phyloP scores from a whole-genome alignment of 2,797 vertebrate genomes.

The Dromococcyx pavoninus region DNA sequence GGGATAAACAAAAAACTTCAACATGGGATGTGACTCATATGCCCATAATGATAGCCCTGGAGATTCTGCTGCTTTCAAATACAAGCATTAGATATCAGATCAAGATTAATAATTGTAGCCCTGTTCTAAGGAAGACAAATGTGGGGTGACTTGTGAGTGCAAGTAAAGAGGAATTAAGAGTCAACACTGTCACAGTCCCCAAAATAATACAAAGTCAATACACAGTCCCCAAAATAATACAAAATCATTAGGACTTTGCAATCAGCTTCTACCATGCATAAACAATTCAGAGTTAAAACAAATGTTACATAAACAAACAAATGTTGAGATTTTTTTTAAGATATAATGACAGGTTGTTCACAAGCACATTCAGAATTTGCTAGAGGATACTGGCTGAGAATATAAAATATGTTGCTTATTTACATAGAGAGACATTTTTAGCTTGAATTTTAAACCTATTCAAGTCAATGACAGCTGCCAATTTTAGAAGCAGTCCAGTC shows the following conservation, averaged over 20 bases:
- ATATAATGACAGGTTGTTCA: constrained; percentile 50
- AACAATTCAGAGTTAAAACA: constrained; percentile 49
- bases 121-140: not conserved
- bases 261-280: constrained; percentile 9
- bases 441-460: constrained; percentile 41
- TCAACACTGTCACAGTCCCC: not conserved
- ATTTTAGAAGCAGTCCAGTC: constrained; percentile 20
- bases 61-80: constrained; percentile 37
- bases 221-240: constrained; percentile 23
- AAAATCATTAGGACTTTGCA: constrained; percentile 4
- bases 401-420: constrained; percentile 32
- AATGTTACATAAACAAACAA: constrained; percentile 58
- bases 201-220: constrained; percentile 31
- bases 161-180: not conserved
- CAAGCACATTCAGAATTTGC: constrained; percentile 30
- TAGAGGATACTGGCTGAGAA: constrained; percentile 3
- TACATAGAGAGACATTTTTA: constrained; percentile 38
- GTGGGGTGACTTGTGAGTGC: not conserved
- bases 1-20: not conserved
- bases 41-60: not conserved
- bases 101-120: constrained; percentile 31
- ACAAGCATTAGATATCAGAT: constrained; percentile 2
- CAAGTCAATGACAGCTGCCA: constrained; percentile 14
- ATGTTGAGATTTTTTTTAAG: not conserved
- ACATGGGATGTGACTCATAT: constrained; percentile 19